Conservation (phyloP, 2,113 vertebrate genomes). For the Holacanthus passer region DNA sequence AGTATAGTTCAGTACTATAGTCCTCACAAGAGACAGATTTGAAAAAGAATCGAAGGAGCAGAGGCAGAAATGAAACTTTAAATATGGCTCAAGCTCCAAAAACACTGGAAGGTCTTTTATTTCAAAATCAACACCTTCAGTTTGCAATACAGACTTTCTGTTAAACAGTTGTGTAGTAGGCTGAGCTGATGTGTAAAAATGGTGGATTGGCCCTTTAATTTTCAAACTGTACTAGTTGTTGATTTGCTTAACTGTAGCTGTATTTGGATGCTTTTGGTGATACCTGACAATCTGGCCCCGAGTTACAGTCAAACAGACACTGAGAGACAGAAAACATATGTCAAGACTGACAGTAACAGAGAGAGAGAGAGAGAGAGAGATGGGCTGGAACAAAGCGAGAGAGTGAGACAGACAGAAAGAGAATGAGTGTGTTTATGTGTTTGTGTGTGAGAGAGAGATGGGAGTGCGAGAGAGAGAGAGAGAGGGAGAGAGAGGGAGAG, state of each 20-base stretch:
- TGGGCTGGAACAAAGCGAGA: not conserved
- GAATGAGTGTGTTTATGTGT: constrained; percentile 38
- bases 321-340: constrained; percentile 40
- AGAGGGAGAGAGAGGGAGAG: constrained; percentile 50
- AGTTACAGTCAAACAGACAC: constrained; percentile 5
- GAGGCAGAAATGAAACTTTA: not conserved
- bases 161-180: too few relatives aligned
- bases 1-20: too few relatives aligned
- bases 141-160: too few relatives aligned
- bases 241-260: not conserved
- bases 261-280: not conserved
- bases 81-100: not conserved
- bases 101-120: not conserved
- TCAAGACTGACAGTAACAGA: constrained; percentile 36
- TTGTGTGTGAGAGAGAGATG: constrained; percentile 28
- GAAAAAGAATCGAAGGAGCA: too few relatives aligned
- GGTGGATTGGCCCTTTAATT: not conserved
- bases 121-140: not conserved
- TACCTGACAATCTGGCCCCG: too few relatives aligned
- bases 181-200: too few relatives aligned
- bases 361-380: constrained; percentile 49
- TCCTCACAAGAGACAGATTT: too few relatives aligned
- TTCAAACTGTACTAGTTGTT: not conserved
- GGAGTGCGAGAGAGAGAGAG: constrained; percentile 47
- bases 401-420: constrained; percentile 40